phyloP scores from a whole-genome alignment of 2,888 invertebrate genomes.

The Ametastegia equiseti region DNA sequence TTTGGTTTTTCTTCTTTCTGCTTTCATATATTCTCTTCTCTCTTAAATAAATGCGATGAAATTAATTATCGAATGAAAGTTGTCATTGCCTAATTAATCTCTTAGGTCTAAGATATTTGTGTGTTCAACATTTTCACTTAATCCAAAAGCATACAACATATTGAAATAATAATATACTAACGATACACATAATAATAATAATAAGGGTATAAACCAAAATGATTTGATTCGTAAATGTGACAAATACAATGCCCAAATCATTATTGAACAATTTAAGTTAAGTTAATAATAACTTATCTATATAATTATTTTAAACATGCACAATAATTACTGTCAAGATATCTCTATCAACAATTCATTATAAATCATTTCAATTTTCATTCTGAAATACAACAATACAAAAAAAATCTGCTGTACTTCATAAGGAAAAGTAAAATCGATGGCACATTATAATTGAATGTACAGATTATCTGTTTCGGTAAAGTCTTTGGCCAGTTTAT shows the following conservation, averaged over 20 bases:
- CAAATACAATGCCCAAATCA: slow-evolving; percentile 42
- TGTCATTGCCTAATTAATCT: background rate
- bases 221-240: slow-evolving; percentile 22
- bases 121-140: background rate
- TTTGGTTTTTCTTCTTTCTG: too few relatives aligned
- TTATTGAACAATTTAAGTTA: slow-evolving; percentile 5
- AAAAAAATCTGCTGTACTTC: background rate
- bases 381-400: background rate
- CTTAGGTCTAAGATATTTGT: background rate
- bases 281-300: background rate
- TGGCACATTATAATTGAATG: background rate
- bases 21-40: background rate
- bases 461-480: background rate
- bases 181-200: background rate
- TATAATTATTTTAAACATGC: background rate
- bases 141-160: background rate
- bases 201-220: slow-evolving; percentile 10
- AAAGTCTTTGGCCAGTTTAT: background rate
- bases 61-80: slow-evolving; percentile 1
- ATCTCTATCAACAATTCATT: background rate
- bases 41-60: background rate
- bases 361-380: background rate
- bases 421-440: background rate
- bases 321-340: slow-evolving; percentile 7
- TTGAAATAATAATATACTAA: background rate